These are phyloP conservation scores for Machimus rusticus DNA, from an alignment of 2,888 invertebrate species.

Conservation along the genomic window DNA sequence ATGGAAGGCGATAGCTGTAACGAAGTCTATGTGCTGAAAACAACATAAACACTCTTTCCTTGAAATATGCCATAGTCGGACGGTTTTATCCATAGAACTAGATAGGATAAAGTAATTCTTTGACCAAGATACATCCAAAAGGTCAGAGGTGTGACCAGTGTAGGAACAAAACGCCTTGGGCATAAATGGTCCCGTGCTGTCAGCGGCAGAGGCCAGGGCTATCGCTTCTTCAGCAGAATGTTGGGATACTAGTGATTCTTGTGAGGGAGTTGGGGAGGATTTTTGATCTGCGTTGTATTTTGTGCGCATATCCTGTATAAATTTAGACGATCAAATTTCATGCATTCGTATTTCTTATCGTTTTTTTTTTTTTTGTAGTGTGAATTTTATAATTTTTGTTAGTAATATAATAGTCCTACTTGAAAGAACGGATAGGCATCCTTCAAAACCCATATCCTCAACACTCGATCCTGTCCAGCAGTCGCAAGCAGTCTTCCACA, in stretches of 20 bases:
- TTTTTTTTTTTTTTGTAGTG: too few relatives aligned
- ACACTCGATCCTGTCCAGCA: conserved; percentile 93
- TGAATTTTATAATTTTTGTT: too few relatives aligned
- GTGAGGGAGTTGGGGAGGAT: conserved; percentile 91
- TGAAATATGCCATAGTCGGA: conserved; percentile 96
- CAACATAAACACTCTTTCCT: conserved; percentile 97
- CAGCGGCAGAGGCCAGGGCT: conserved; percentile 67
- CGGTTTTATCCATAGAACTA: conserved; percentile 98
- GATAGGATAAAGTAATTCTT: conserved; percentile 98
- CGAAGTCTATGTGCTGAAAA: conserved; percentile 99
- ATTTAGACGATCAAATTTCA: background rate
- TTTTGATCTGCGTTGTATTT: conserved; percentile 89
- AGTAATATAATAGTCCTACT: conserved; percentile 58
- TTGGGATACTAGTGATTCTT: conserved; percentile 86
- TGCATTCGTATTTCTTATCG: too few relatives aligned
- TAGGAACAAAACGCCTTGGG: conserved; percentile 92
- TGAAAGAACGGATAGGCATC: conserved; percentile 92
- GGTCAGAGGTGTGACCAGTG: conserved; percentile 93
- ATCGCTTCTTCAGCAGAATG: conserved; percentile 72
- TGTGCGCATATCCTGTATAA: conserved; percentile 86
- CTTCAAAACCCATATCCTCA: conserved; percentile 93
- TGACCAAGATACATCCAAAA: conserved; percentile 97
- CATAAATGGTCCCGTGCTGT: conserved; percentile 79
- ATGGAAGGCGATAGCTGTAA: conserved; percentile 98
- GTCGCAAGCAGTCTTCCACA: conserved; percentile 95